These are phyloP conservation scores for Troides helena DNA, from an alignment of 2,888 invertebrate species.

Conservation along the genomic window DNA sequence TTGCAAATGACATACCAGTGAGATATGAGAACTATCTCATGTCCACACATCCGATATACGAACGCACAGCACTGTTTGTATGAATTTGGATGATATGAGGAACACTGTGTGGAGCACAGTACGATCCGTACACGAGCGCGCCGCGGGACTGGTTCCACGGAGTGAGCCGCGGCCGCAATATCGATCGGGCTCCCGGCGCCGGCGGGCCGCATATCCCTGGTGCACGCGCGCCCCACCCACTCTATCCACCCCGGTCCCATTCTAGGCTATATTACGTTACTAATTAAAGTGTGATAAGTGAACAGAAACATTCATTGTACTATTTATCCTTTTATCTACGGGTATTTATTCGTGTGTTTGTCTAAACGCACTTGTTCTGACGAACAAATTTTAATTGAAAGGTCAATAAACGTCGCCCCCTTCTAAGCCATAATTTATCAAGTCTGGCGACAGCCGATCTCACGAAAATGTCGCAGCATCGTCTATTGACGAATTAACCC, in stretches of 20 bases:
- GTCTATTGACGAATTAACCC: too few species aligned
- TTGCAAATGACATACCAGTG: constrained; percentile 51
- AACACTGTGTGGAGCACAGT: constrained; percentile 37
- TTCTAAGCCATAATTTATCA: too few species aligned
- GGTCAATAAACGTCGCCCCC: too few species aligned
- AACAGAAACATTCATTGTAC: background rate
- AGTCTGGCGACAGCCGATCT: too few species aligned
- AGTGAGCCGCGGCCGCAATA: constrained; percentile 60
- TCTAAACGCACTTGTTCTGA: too few species aligned
- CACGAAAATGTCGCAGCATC: too few species aligned
- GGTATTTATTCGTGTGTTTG: too few species aligned
- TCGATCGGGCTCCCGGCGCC: constrained; percentile 76
- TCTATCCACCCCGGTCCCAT: constrained; percentile 48
- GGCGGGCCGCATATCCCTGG: constrained; percentile 75
- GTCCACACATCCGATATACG: constrained; percentile 52
- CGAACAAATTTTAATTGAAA: too few species aligned
- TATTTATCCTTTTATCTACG: too few species aligned
- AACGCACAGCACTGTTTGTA: constrained; percentile 39
- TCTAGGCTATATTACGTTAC: constrained; percentile 13
- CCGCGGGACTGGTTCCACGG: constrained; percentile 55
- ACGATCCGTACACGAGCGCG: constrained; percentile 55
- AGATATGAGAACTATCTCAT: constrained; percentile 65
- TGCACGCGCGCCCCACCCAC: constrained; percentile 72
- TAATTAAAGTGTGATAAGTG: background rate
- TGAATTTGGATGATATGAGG: constrained; percentile 37